Evolutionary conservation across 92 coral and sea anemone species (phyloP).

Genomic region (Umimayanthus kanabou): DNA sequence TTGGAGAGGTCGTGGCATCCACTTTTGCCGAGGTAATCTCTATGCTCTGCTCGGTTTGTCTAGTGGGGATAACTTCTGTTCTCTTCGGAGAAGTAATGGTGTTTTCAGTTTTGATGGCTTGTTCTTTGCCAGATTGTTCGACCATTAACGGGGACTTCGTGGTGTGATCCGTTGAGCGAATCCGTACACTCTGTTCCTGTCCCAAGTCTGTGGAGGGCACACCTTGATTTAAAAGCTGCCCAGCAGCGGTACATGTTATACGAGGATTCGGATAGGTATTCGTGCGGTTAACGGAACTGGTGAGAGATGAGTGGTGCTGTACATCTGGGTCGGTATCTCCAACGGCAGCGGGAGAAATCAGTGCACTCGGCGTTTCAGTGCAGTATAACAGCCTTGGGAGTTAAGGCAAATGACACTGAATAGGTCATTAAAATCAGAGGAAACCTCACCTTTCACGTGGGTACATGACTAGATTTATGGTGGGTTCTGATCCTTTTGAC

Average conservation of each 20-base stretch:
- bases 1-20: background rate
- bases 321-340: background rate
- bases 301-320: background rate
- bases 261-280: background rate
- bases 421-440: background rate
- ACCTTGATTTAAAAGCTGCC: background rate
- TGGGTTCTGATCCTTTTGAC: too few relatives aligned
- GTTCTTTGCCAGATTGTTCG: background rate
- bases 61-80: background rate
- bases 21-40: background rate
- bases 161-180: background rate
- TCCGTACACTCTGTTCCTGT: background rate
- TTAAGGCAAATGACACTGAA: background rate
- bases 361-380: conserved; percentile 30
- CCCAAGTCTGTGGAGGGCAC: background rate
- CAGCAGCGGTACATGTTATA: background rate
- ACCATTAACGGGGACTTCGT: background rate
- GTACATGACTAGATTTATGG: background rate
- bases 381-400: conserved; percentile 24
- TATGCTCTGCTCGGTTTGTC: background rate
- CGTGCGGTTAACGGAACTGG: background rate
- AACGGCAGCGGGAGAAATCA: conserved; percentile 26
- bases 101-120: background rate
- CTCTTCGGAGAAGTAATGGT: background rate
- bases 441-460: background rate